phyloP scores from a whole-genome alignment of 2,888 invertebrate species.

The Beris morrisii region DNA sequence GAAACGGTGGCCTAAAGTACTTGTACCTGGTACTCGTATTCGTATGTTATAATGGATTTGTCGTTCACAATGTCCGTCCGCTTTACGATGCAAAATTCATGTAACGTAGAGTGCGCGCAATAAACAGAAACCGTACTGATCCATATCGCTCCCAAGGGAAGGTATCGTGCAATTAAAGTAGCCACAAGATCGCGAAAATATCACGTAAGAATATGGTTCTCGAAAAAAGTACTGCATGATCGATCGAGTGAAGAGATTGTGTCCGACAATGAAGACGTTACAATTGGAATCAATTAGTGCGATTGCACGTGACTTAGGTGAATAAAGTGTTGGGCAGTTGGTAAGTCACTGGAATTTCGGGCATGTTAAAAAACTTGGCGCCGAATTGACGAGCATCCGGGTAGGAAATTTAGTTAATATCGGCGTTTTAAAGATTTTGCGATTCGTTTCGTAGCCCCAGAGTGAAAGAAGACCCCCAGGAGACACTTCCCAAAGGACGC shows the following conservation, averaged over 20 bases:
- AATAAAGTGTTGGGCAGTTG: conserved; percentile 17
- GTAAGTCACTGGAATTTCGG: too few relatives aligned
- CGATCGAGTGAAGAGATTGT: conserved; percentile 23
- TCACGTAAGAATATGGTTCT: not conserved
- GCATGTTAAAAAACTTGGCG: too few relatives aligned
- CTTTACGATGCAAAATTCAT: conserved; percentile 13
- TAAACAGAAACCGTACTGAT: conserved; percentile 20
- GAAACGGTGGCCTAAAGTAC: too few relatives aligned
- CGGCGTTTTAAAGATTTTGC: too few relatives aligned
- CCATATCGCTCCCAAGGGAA: conserved; percentile 5
- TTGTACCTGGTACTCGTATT: too few relatives aligned
- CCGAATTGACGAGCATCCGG: too few relatives aligned
- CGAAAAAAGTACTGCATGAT: conserved; percentile 11
- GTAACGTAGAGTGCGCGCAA: not conserved
- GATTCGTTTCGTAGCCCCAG: too few relatives aligned
- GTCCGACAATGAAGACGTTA: conserved; percentile 27
- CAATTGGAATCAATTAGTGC: conserved; percentile 30
- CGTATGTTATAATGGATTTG: too few relatives aligned
- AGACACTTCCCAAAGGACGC: too few relatives aligned
- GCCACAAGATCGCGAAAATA: conserved; percentile 22
- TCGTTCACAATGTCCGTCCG: not conserved
- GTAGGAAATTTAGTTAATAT: too few relatives aligned
- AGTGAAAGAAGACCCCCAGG: too few relatives aligned
- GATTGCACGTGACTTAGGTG: conserved; percentile 16
- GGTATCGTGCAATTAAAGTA: conserved; percentile 25